phyloP scores from a whole-genome alignment of 30 jellyfish, hydroid and myxozoan genomes.

The Clytia hemisphaerica region DNA sequence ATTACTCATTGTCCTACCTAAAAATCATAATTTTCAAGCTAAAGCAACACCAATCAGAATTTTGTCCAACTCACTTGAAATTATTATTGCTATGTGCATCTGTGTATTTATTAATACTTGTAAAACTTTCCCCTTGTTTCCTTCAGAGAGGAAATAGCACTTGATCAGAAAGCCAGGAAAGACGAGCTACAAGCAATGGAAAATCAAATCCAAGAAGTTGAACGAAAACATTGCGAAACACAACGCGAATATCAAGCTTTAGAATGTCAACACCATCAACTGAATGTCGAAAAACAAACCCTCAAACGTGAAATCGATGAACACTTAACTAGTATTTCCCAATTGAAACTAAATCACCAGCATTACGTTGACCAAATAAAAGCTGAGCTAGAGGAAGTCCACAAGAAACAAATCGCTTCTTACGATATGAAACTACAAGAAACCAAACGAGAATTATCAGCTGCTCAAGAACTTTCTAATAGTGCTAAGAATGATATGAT shows the following conservation, averaged over 20 bases:
- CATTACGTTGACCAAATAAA: conserved; percentile 7
- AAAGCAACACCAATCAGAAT: no score
- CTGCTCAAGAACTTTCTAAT: not conserved
- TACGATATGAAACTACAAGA: conserved; percentile 19
- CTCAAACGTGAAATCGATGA: conserved; percentile 9
- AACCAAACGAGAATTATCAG: conserved; percentile 11
- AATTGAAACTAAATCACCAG: conserved; percentile 7
- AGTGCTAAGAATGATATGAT: not conserved
- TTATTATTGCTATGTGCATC: no score
- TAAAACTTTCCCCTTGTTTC: no score
- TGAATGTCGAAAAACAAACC: conserved; percentile 14
- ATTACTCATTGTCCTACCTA: no score
- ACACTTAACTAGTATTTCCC: not conserved
- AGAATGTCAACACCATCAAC: conserved; percentile 24
- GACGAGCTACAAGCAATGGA: conserved; percentile 10
- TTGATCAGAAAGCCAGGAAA: conserved; percentile 17
- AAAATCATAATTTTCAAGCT: no score
- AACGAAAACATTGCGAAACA: conserved; percentile 35
- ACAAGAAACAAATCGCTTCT: conserved; percentile 12
- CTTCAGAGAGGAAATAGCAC: conserved; percentile 37
- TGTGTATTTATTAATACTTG: no score
- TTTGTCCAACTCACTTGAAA: no score
- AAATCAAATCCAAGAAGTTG: conserved; percentile 14
- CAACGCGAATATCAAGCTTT: conserved; percentile 31
- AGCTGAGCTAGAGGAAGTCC: conserved; percentile 18